These are phyloP conservation scores for Manacus vitellinus DNA, from an alignment of 2,113 vertebrate genomes.

Conservation along the genomic window DNA sequence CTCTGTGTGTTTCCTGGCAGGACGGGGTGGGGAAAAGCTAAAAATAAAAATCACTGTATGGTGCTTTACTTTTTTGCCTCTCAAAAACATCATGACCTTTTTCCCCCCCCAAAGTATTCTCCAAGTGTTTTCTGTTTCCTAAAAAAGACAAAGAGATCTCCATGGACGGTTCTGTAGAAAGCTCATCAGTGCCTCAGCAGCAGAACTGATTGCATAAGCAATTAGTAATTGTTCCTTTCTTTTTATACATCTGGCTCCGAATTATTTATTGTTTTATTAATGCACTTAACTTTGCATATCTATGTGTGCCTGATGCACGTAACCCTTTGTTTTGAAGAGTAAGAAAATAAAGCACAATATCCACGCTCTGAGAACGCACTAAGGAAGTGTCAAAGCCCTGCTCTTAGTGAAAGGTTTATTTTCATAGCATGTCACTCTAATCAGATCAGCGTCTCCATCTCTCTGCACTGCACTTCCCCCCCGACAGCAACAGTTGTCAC, in stretches of 20 bases:
- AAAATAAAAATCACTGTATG: neutral
- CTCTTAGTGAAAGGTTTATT: constrained; percentile 7
- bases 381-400: neutral
- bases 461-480: neutral
- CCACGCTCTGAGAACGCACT: neutral
- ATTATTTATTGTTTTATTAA: neutral
- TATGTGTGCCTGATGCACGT: neutral
- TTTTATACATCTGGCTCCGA: neutral
- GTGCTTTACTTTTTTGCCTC: neutral
- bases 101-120: neutral
- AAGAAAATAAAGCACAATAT: neutral
- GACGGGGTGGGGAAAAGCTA: neutral
- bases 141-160: neutral
- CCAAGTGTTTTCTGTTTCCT: neutral
- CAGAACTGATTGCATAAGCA: neutral
- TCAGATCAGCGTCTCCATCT: neutral
- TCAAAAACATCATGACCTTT: neutral
- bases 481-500: neutral
- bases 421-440: neutral
- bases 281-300: neutral
- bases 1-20: neutral
- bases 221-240: neutral
- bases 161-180: neutral
- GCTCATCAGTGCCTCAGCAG: neutral
- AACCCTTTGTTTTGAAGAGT: neutral